A percentile compares a stretch with the other conserved stretches of the same genome.
Evolutionary conservation across 2,888 invertebrate genomes (phyloP).

Genomic region (Cataglyphis albicans): DNA sequence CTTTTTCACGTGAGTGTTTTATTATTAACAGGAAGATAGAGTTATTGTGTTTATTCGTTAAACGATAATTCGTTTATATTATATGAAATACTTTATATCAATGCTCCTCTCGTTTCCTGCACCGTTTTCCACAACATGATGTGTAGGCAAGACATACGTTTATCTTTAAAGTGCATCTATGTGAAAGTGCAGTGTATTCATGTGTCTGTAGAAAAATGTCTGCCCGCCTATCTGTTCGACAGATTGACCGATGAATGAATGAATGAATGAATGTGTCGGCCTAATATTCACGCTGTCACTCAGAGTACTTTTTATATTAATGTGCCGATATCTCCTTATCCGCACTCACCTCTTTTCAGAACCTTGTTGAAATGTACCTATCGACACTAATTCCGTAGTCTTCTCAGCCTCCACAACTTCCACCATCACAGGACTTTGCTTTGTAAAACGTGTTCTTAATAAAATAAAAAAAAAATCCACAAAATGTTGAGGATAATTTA

Average conservation of each 20-base stretch:
- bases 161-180: slow-evolving; percentile 73
- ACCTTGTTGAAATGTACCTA: slow-evolving; percentile 70
- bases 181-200: slow-evolving; percentile 76
- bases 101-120: slow-evolving; percentile 51
- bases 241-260: slow-evolving; percentile 6
- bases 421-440: slow-evolving; percentile 82
- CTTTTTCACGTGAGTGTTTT: slow-evolving; percentile 8
- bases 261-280: slow-evolving; percentile 80
- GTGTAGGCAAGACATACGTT: slow-evolving; percentile 40
- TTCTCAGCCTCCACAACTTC: slow-evolving; percentile 74
- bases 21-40: slow-evolving; percentile 62
- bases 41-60: slow-evolving; percentile 42
- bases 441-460: slow-evolving; percentile 86
- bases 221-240: slow-evolving; percentile 27
- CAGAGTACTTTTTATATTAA: slow-evolving; percentile 85
- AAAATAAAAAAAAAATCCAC: slow-evolving; percentile 77
- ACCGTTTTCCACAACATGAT: slow-evolving; percentile 47
- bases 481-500: slow-evolving; percentile 65
- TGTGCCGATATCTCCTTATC: slow-evolving; percentile 80
- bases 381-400: slow-evolving; percentile 73
- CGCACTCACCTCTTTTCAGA: slow-evolving; percentile 70
- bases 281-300: slow-evolving; percentile 84
- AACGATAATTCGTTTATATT: slow-evolving; percentile 38
- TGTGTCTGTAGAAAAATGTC: slow-evolving; percentile 61
- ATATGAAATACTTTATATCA: slow-evolving; percentile 60